Evolutionary conservation across 2,797 vertebrate species (phyloP).

Genomic region (Sparus aurata): DNA sequence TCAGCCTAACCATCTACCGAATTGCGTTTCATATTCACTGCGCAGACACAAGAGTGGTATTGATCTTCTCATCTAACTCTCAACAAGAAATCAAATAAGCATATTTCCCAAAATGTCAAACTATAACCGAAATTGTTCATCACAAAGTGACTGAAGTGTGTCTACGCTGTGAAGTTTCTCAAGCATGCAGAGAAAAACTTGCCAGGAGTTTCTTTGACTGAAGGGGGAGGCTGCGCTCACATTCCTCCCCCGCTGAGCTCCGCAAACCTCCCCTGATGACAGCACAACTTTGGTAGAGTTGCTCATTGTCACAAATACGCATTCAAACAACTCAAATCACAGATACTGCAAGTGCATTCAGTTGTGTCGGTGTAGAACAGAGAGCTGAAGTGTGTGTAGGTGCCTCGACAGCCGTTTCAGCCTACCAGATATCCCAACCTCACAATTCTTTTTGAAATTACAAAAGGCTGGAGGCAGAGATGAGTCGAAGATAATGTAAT

Average conservation of each 20-base stretch:
- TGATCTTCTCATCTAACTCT: neutral
- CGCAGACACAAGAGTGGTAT: neutral
- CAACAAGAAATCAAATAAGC: neutral
- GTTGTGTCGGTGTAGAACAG: conserved; percentile 44
- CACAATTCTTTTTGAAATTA: conserved; percentile 54
- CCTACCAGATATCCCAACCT: conserved; percentile 45
- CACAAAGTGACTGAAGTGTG: conserved; percentile 1
- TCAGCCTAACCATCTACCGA: no score
- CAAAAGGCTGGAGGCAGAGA: conserved; percentile 59
- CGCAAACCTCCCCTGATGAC: neutral
- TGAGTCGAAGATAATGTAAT: conserved; percentile 64
- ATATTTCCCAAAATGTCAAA: neutral
- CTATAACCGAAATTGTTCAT: neutral
- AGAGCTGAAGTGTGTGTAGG: conserved; percentile 57
- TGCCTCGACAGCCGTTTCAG: conserved; percentile 55
- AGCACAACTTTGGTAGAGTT: neutral
- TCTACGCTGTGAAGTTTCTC: neutral
- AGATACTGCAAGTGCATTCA: conserved; percentile 21
- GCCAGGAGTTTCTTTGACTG: conserved; percentile 4
- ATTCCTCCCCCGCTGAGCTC: neutral
- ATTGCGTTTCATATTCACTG: neutral
- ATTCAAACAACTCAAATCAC: conserved; percentile 13
- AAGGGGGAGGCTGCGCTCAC: neutral
- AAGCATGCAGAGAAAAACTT: neutral
- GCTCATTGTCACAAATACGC: conserved; percentile 8